These are phyloP conservation scores for Agonopterix subpropinquella DNA, from an alignment of 2,888 invertebrate genomes.

Conservation along the genomic window DNA sequence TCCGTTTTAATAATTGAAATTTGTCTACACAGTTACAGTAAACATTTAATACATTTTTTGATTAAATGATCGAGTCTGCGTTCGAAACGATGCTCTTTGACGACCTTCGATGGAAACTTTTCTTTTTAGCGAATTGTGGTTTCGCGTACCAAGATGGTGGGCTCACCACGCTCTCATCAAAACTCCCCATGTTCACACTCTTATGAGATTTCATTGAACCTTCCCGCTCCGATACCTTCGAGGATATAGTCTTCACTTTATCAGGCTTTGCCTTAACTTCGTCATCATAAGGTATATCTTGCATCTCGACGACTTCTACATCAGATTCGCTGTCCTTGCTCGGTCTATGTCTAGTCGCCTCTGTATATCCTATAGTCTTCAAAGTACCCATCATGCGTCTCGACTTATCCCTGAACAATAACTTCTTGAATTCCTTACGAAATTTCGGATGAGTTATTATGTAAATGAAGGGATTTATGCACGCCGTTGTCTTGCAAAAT, in stretches of 20 bases:
- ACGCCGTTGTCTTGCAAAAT: slow-evolving; percentile 88
- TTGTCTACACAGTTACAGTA: background rate
- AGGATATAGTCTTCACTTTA: slow-evolving; percentile 46
- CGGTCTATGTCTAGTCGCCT: slow-evolving; percentile 47
- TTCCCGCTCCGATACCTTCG: slow-evolving; percentile 43
- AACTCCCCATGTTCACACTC: slow-evolving; percentile 55
- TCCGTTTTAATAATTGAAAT: too few relatives aligned
- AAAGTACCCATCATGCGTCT: slow-evolving; percentile 53
- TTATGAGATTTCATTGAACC: slow-evolving; percentile 32
- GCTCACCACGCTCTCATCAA: slow-evolving; percentile 48
- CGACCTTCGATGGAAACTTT: slow-evolving; percentile 59
- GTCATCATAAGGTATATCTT: slow-evolving; percentile 56
- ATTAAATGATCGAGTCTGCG: slow-evolving; percentile 6
- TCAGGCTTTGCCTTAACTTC: slow-evolving; percentile 15
- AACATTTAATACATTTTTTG: background rate
- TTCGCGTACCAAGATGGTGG: slow-evolving; percentile 73
- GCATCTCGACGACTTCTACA: slow-evolving; percentile 73
- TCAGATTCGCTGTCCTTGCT: slow-evolving; percentile 67
- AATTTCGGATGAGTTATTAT: slow-evolving; percentile 87
- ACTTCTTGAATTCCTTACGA: slow-evolving; percentile 75
- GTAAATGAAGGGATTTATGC: slow-evolving; percentile 88
- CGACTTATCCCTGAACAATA: slow-evolving; percentile 56
- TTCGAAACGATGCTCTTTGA: slow-evolving; percentile 31
- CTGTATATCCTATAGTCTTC: slow-evolving; percentile 48
- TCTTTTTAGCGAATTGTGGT: slow-evolving; percentile 69